Base-by-base conservation (phyloP, 2,113 vertebrate species). In the Onychorhynchus coronatus region DNA sequence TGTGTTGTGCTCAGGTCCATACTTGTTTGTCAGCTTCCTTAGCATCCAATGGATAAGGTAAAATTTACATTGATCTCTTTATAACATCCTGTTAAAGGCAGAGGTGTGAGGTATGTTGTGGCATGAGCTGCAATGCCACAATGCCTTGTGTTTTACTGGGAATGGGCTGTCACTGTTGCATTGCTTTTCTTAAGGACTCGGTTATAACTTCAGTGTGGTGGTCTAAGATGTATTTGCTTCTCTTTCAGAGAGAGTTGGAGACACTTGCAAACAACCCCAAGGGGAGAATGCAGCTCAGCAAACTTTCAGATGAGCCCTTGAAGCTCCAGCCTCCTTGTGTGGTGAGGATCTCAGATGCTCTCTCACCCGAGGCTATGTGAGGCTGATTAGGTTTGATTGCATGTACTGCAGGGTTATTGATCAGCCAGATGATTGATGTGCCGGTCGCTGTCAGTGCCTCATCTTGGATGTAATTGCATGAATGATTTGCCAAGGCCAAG, bases 331-430 rank as follows among this genome's bases (percentile, higher is more conserved):
- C 46, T 73, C 82, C 49, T 37, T 39, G 72, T 89, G 58, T 82
- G 92, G 68, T n/a, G 52, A 93, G 96, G 80, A 96, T 47, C 79
- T 58, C 53, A 86, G 91, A 37, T 47, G 30, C 83, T 96, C 87
- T 94, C 93, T 97, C 94, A 92, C 89, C 95, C 2, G 1, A 13
- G 95, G 91, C 93, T 91, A 5, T 25, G 33, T 65, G 84, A 94
- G 68, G 95, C 92, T 97, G 97, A 96, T 98, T 97, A 97, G 94
- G 70, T 97, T 95, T 96, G 97, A 97, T 97, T 97, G 94, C 56
- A 15, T 95, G 89, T 95, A 94, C 89, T 78, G 92, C 96, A 92
- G 91, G 88, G 30, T 96, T 98, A 98, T 98, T 58, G 98, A 98
- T 98, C 97, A 95, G 83, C 47, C 47, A 5, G 85, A 72, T 96